Evolutionary conservation across 2,113 vertebrate species (phyloP), one percentile per base, ranked within the genome.

Genomic region (Cacatua alba): DNA sequence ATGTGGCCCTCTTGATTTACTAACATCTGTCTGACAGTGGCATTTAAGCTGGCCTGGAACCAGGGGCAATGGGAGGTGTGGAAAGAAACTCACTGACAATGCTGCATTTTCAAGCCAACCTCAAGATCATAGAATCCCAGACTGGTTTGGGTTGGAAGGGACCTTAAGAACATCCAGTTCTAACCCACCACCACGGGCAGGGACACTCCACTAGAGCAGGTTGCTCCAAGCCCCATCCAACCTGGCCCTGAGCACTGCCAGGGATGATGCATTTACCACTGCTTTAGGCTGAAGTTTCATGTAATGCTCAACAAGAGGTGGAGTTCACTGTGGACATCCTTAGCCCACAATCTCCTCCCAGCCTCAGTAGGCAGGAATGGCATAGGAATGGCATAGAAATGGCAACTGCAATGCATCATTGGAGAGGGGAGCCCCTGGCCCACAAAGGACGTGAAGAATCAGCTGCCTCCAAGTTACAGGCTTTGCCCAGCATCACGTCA

Each of bases 261-360:
- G 37, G 37, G 37, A 37, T 37, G 37, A 7, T 8, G 37, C 37
- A 37, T 35, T 35, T 23, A 35, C 13, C 3, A 35, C 57, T 59
- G 33, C 57, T 59, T 35, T 7, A 33, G 21, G 43, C 33, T 51
- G 29, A 52, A n/a, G 29, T 43, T 84, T 43, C 39, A 39, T 2
- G 26, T 18, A 64, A 18, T 9, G 62, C 35, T 44, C 41, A 49
- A 37, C 1, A 15, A 68, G 44, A 91, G 44, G 7, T 24, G 63
- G 48, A 82, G 29, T 21, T 94, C 52, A 17, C 24, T 60, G 59
- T 26, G 48, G 35, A n/a, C 31, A 33, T 6, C 19, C 17, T 62
- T 15, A 17, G 2, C 2, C 5, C 10, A 35, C 5, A 14, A 5
- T 37, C 33, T 71, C 2, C 18, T 19, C 17, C 18, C 13, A 7